These are phyloP conservation scores for Acanthurus leucopareius DNA, from an alignment of 2,797 vertebrate genomes.

Conservation along the genomic window DNA sequence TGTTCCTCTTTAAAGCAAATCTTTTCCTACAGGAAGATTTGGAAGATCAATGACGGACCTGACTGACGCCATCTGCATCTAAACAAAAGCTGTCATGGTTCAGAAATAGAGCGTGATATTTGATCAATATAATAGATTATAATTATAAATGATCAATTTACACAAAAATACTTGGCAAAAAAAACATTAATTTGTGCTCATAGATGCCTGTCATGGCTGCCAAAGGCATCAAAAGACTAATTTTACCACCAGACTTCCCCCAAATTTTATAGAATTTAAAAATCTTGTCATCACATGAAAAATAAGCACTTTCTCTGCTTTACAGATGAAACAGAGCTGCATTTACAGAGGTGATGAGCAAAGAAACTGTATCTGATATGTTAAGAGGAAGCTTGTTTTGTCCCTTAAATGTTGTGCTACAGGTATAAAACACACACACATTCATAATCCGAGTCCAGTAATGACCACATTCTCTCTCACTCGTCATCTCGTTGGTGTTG, in stretches of 20 bases:
- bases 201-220: not conserved
- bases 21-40: too few relatives aligned
- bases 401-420: constrained; percentile 60
- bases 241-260: not conserved
- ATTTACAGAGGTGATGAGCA: constrained; percentile 9
- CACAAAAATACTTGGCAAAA: too few relatives aligned
- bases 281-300: not conserved
- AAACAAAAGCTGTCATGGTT: too few relatives aligned
- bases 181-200: not conserved
- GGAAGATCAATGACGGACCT: too few relatives aligned
- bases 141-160: too few relatives aligned
- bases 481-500: constrained; percentile 93
- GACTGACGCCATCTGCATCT: too few relatives aligned
- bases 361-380: constrained; percentile 39
- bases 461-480: constrained; percentile 49
- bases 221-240: not conserved
- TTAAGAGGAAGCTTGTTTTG: constrained; percentile 50
- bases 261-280: not conserved
- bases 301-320: not conserved
- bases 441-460: not conserved
- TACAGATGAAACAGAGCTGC: not conserved
- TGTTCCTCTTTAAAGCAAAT: too few relatives aligned
- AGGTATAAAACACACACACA: constrained; percentile 64
- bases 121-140: too few relatives aligned
- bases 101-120: too few relatives aligned